Evolutionary conservation across 2,888 invertebrate species (phyloP).

Genomic region (Apamea sordens): DNA sequence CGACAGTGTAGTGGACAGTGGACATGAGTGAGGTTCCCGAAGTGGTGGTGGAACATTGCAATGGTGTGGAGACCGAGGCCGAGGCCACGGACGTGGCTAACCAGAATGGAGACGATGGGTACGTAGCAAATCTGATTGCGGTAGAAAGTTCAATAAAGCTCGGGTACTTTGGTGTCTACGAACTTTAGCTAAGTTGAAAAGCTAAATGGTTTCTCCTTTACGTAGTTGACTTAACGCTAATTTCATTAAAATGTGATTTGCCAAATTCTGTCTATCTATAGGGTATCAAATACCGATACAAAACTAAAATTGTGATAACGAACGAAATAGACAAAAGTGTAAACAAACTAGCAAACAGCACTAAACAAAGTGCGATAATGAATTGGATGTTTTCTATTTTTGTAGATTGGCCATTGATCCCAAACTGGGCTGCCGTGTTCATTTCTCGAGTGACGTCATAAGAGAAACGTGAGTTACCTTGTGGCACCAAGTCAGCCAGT

Average conservation of each 20-base stretch:
- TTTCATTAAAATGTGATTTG: constrained; percentile 39
- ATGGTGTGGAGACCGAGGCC: constrained; percentile 80
- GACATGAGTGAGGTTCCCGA: constrained; percentile 85
- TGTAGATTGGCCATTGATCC: constrained; percentile 90
- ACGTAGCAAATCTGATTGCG: constrained; percentile 56
- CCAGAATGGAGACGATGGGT: constrained; percentile 85
- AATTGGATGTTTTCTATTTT: constrained; percentile 86
- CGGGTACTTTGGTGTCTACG: constrained; percentile 23
- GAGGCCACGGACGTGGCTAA: constrained; percentile 71
- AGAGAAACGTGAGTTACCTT: constrained; percentile 88
- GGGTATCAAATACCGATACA: constrained; percentile 5
- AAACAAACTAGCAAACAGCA: constrained; percentile 30
- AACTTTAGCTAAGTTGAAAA: constrained; percentile 33
- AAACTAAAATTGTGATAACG: constrained; percentile 11
- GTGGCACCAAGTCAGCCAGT: constrained; percentile 60
- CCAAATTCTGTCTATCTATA: neutral
- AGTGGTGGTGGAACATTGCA: constrained; percentile 84
- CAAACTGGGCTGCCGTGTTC: constrained; percentile 89
- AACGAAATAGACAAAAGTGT: constrained; percentile 16
- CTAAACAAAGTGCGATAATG: constrained; percentile 68
- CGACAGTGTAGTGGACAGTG: constrained; percentile 67
- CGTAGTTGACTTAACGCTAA: constrained; percentile 27
- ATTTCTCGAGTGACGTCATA: constrained; percentile 89
- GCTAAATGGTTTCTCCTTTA: constrained; percentile 39
- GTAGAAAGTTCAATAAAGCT: constrained; percentile 50